Conservation (phyloP, 2,113 vertebrate genomes). For the Sinocyclocheilus grahami region DNA sequence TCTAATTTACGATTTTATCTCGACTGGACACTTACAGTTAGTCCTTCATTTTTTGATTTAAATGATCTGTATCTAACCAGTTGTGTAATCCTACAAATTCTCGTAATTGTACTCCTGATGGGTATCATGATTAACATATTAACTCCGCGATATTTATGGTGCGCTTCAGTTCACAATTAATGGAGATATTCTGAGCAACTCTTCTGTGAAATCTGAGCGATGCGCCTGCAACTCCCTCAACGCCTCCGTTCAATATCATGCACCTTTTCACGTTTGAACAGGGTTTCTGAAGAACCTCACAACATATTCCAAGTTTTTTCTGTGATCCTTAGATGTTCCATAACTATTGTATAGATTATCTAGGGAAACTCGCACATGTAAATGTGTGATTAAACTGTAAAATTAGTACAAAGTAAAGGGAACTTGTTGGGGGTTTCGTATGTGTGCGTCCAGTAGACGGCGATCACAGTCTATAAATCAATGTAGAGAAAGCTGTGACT, state of each 20-base stretch:
- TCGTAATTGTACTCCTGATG: slow-evolving; percentile 8
- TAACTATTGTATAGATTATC: not conserved
- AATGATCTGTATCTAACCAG: slow-evolving; percentile 79
- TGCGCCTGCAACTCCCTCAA: slow-evolving; percentile 23
- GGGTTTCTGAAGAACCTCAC: not conserved
- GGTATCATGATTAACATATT: slow-evolving; percentile 94
- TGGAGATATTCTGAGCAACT: slow-evolving; percentile 49
- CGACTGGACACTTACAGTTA: not conserved
- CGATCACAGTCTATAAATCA: slow-evolving; percentile 71
- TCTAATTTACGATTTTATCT: not conserved
- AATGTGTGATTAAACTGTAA: not conserved
- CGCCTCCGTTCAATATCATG: not conserved
- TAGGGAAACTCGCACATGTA: not conserved
- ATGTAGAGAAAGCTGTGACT: not conserved
- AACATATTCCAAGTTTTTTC: not conserved
- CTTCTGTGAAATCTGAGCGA: slow-evolving; percentile 44
- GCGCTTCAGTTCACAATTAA: slow-evolving; percentile 67
- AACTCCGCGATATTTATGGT: slow-evolving; percentile 85
- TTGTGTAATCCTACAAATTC: slow-evolving; percentile 83
- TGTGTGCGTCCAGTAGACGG: slow-evolving; percentile 78
- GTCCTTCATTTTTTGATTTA: slow-evolving; percentile 76
- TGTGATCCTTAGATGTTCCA: not conserved
- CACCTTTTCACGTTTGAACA: not conserved
- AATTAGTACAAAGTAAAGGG: not conserved
- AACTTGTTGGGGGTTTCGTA: not conserved